These are phyloP conservation scores for Phyllostomus hastatus DNA, from an alignment of 2,113 vertebrate genomes.

Conservation along the genomic window DNA sequence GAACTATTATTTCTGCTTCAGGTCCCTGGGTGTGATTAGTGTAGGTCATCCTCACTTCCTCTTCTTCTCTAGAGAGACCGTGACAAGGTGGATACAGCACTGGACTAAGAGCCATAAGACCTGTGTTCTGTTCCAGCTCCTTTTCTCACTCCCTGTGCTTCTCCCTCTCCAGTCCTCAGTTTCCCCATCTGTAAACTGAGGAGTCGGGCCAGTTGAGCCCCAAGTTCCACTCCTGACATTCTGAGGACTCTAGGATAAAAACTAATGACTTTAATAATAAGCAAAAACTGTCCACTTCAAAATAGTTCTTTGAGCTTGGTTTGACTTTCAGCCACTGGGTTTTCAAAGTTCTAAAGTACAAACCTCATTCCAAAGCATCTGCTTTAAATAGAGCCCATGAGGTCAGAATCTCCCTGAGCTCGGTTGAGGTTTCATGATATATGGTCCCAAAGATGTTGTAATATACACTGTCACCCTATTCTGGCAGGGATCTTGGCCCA, in stretches of 20 bases:
- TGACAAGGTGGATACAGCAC: not conserved
- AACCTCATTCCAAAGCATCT: slow-evolving; percentile 33
- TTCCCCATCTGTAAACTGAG: not conserved
- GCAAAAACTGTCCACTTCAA: slow-evolving; percentile 13
- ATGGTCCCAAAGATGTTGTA: slow-evolving; percentile 21
- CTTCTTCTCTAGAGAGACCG: not conserved
- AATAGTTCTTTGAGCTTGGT: not conserved
- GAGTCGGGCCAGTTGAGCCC: not conserved
- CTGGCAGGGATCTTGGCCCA: slow-evolving; percentile 41
- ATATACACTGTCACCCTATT: slow-evolving; percentile 49
- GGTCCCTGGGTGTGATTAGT: not conserved
- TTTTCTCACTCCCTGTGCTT: not conserved
- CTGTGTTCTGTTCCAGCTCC: not conserved
- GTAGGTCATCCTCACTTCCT: not conserved
- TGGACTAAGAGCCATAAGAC: not conserved
- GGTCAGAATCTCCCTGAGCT: slow-evolving; percentile 53
- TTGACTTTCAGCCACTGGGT: slow-evolving; percentile 32
- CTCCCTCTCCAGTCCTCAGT: not conserved
- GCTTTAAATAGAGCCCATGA: slow-evolving; percentile 56
- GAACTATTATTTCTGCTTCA: not conserved
- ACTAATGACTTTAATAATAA: not conserved
- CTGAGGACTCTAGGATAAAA: not conserved
- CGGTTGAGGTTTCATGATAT: slow-evolving; percentile 43
- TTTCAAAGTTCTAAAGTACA: slow-evolving; percentile 42
- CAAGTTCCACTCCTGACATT: not conserved